Conservation (phyloP, 2,113 vertebrate species). For the Hyperopisus bebe region DNA sequence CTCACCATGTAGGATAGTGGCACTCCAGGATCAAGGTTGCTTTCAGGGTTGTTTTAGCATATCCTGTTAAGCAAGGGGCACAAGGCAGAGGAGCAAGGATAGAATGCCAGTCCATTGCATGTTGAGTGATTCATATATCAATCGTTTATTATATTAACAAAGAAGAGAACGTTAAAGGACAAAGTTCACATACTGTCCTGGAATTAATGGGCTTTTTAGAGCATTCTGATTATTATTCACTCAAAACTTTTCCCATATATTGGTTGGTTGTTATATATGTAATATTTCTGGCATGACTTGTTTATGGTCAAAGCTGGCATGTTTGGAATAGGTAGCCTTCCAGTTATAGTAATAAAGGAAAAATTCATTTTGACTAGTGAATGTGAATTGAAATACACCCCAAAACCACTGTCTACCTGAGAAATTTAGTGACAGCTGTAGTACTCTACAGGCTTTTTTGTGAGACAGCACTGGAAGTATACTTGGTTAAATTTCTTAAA, state of each 20-base stretch:
- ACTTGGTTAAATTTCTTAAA: slow-evolving; percentile 30
- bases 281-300: slow-evolving; percentile 28
- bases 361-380: slow-evolving; percentile 12
- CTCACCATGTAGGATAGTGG: too few species aligned
- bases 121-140: not conserved
- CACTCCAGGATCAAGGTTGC: too few species aligned
- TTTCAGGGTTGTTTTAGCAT: not conserved
- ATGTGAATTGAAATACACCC: slow-evolving; percentile 27
- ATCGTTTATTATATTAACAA: not conserved
- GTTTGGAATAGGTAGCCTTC: slow-evolving; percentile 1
- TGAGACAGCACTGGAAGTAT: slow-evolving; percentile 15
- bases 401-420: not conserved
- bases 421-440: not conserved
- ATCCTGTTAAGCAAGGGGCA: not conserved
- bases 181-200: not conserved
- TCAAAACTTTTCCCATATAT: slow-evolving; percentile 17
- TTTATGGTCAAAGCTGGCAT: slow-evolving; percentile 29
- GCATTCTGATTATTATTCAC: slow-evolving; percentile 15
- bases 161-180: not conserved
- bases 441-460: not conserved
- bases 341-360: slow-evolving; percentile 21
- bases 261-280: slow-evolving; percentile 10
- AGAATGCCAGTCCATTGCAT: not conserved
- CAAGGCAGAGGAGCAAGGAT: not conserved
- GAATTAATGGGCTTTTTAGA: slow-evolving; percentile 17